Base-by-base conservation (phyloP, 2,797 vertebrate species). In the Lophotriccus pileatus region DNA sequence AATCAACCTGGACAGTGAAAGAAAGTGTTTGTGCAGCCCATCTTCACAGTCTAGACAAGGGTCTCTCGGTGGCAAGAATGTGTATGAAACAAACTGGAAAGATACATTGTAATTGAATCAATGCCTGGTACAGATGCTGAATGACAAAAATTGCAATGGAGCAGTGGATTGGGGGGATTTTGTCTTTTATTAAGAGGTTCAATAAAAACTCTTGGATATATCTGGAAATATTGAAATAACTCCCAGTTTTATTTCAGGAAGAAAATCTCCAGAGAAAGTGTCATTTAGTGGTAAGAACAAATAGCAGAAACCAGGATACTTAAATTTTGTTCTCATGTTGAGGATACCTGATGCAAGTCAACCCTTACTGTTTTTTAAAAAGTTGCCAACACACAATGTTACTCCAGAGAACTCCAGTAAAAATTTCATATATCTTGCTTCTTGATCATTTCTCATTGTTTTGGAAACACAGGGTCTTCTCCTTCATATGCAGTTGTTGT, bases 161-260 rank as follows among this genome's bases (percentile, higher is more conserved):
- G 13, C 5, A 53, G 49, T 1, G 2, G 24, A 30, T 21, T 46
- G 6, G 14, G 8, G 7, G 5, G 10, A 2, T 1, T 43, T 70
- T 74, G 14, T 28, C 62, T 55, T 92, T 36, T 46, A 46, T 24
- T 50, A 58, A 50, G 27, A 81, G 10, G 4, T 58, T 89, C 25
- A 50, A 32, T 59, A 58, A 75, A 84, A 86, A 17, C 9, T 80
- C 36, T 34, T 62, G 27, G 12, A 36, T 68, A 22, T 63, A 55
- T 63, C 25, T 49, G 46, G 28, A n/a, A 84, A 73, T 62, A 89
- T 0, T 78, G n/a, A 81, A 96, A 86, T 32, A 68, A 70, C 6
- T 84, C 60, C 3, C 19, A 53, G 30, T 36, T 68, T 62, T 84
- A 84, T 68, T 93, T 92, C 50, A 76, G 30, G 36, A 58, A 39